These are phyloP conservation scores for Mythimna vitellina DNA, from an alignment of 2,888 invertebrate genomes.

Conservation along the genomic window DNA sequence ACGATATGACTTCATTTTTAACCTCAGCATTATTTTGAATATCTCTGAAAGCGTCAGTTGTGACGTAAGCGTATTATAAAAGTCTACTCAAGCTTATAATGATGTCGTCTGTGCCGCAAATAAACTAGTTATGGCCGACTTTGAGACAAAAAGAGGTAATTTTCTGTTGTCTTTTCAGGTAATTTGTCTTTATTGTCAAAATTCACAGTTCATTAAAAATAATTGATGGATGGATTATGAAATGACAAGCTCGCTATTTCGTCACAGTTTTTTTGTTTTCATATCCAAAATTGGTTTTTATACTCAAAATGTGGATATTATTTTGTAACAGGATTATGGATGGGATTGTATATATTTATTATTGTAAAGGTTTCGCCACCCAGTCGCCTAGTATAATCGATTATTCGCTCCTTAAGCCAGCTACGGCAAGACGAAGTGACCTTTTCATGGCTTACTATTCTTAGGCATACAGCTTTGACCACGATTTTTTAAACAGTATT, in stretches of 20 bases:
- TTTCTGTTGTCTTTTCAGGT: slow-evolving; percentile 54
- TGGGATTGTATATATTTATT: slow-evolving; percentile 35
- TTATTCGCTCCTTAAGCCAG: slow-evolving; percentile 48
- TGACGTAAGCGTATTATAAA: slow-evolving; percentile 68
- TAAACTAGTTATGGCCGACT: slow-evolving; percentile 58
- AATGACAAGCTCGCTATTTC: slow-evolving; percentile 19
- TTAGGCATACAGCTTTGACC: slow-evolving; percentile 12
- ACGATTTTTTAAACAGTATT: slow-evolving; percentile 10
- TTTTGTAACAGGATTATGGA: slow-evolving; percentile 27
- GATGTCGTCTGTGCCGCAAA: slow-evolving; percentile 63
- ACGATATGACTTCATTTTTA: slow-evolving; percentile 50
- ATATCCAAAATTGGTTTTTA: background rate
- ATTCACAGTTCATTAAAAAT: slow-evolving; percentile 51
- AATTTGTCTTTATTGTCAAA: slow-evolving; percentile 51
- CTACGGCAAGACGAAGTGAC: slow-evolving; percentile 36
- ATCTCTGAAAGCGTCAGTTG: slow-evolving; percentile 57
- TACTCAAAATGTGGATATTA: background rate
- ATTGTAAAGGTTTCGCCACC: slow-evolving; percentile 38
- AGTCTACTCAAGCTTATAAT: slow-evolving; percentile 61
- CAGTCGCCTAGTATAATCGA: slow-evolving; percentile 47
- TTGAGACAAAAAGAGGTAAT: slow-evolving; percentile 52
- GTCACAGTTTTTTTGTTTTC: slow-evolving; percentile 20
- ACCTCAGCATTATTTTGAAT: slow-evolving; percentile 57
- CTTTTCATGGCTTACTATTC: slow-evolving; percentile 43
- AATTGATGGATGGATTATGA: slow-evolving; percentile 52